phyloP scores from a whole-genome alignment of 92 coral and sea anemone species.

The Epizoanthus ramosus region DNA sequence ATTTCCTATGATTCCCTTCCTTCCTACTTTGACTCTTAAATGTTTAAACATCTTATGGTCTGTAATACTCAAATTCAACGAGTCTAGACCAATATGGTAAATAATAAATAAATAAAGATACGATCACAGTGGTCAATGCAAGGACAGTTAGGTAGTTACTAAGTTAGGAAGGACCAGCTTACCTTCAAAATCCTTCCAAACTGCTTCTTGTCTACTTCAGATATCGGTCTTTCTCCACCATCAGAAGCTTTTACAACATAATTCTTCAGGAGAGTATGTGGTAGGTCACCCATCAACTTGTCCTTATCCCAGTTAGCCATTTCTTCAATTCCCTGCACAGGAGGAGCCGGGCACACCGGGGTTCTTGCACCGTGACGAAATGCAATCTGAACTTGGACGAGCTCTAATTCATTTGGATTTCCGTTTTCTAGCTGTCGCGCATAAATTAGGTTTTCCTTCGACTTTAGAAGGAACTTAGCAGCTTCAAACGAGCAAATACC shows the following conservation, averaged over 20 bases:
- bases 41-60: too few relatives aligned
- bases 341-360: conserved; percentile 72
- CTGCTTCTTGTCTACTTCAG: conserved; percentile 49
- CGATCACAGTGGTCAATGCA: too few relatives aligned
- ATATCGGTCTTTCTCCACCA: conserved; percentile 62
- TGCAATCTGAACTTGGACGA: conserved; percentile 84
- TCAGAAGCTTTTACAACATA: conserved; percentile 64
- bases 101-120: too few relatives aligned
- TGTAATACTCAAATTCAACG: too few relatives aligned
- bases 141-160: too few relatives aligned
- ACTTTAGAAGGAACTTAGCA: conserved; percentile 3
- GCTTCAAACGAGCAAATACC: conserved; percentile 59
- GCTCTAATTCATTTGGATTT: conserved; percentile 40
- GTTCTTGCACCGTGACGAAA: conserved; percentile 98
- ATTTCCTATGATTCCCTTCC: too few relatives aligned
- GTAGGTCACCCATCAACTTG: conserved; percentile 66
- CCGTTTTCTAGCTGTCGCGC: conserved; percentile 19
- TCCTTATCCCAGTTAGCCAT: conserved; percentile 70
- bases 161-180: background rate
- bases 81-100: too few relatives aligned
- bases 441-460: conserved; percentile 1
- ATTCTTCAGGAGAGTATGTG: conserved; percentile 66
- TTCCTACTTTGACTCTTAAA: too few relatives aligned
- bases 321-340: conserved; percentile 44
- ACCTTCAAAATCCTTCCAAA: conserved; percentile 64